Conservation (phyloP, 64 coral and sea anemone genomes). For the Platygyra sinensis region DNA sequence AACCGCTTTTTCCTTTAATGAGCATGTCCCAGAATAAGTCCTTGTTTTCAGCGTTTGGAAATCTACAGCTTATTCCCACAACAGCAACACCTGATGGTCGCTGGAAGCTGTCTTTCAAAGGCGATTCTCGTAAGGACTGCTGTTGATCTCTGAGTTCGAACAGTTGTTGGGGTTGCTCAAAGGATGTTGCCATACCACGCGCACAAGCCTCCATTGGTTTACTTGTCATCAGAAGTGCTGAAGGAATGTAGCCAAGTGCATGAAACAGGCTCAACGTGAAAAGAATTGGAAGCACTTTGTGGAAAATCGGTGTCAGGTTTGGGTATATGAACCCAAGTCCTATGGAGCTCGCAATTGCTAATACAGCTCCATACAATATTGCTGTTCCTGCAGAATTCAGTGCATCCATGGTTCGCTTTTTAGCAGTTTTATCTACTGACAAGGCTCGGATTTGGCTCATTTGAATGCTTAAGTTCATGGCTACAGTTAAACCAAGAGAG, state of each 20-base stretch:
- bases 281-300: slow-evolving; percentile 56
- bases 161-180: slow-evolving; percentile 1
- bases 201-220: slow-evolving; percentile 51
- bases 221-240: slow-evolving; percentile 55
- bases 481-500: slow-evolving; percentile 55
- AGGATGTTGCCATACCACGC: slow-evolving; percentile 6
- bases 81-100: slow-evolving; percentile 34
- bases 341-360: slow-evolving; percentile 47
- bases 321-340: slow-evolving; percentile 63
- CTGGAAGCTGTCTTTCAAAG: neutral
- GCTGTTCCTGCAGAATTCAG: slow-evolving; percentile 39
- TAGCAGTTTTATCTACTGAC: slow-evolving; percentile 8
- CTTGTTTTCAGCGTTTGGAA: slow-evolving; percentile 74
- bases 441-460: slow-evolving; percentile 55
- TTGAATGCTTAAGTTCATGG: slow-evolving; percentile 49
- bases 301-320: slow-evolving; percentile 52
- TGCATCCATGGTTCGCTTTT: slow-evolving; percentile 30
- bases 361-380: slow-evolving; percentile 33
- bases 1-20: slow-evolving; percentile 34
- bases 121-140: neutral
- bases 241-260: slow-evolving; percentile 47
- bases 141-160: neutral
- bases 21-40: slow-evolving; percentile 77
- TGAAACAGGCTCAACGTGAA: slow-evolving; percentile 57
- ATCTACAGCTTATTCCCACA: slow-evolving; percentile 75